Evolutionary conservation across 2,888 invertebrate species (phyloP).

Genomic region (Exephanes ischioxanthus): DNA sequence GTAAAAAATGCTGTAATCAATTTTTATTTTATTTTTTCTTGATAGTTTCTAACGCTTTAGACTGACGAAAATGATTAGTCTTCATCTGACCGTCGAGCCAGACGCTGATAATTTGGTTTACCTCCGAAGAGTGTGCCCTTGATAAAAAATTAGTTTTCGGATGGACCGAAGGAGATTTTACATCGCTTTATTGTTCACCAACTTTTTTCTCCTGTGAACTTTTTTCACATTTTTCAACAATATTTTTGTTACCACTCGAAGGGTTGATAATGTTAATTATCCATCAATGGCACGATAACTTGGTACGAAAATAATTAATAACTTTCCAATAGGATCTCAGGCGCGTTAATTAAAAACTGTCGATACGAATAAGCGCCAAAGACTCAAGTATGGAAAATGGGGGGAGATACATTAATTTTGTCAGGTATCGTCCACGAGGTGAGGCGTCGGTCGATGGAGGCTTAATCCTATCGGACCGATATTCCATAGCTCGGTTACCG

Average conservation of each 20-base stretch:
- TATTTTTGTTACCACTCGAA: background rate
- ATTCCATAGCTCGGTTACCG: constrained; percentile 22
- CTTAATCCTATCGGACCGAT: constrained; percentile 34
- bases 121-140: background rate
- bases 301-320: background rate
- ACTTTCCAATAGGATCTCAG: background rate
- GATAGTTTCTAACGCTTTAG: background rate
- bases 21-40: background rate
- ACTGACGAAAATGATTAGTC: background rate
- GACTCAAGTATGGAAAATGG: background rate
- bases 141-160: background rate
- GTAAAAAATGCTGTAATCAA: background rate
- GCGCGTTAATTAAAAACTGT: background rate
- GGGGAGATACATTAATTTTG: constrained; percentile 12
- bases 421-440: background rate
- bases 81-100: background rate
- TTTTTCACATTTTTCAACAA: background rate
- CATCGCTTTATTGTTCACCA: too few relatives aligned
- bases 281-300: background rate
- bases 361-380: background rate
- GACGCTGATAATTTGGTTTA: too few relatives aligned
- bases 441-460: background rate
- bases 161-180: too few relatives aligned
- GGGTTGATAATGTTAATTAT: background rate
- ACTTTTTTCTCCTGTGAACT: too few relatives aligned